Base-by-base conservation (phyloP, 1,140 invertebrate species). In the Berghia stephanieae region DNA sequence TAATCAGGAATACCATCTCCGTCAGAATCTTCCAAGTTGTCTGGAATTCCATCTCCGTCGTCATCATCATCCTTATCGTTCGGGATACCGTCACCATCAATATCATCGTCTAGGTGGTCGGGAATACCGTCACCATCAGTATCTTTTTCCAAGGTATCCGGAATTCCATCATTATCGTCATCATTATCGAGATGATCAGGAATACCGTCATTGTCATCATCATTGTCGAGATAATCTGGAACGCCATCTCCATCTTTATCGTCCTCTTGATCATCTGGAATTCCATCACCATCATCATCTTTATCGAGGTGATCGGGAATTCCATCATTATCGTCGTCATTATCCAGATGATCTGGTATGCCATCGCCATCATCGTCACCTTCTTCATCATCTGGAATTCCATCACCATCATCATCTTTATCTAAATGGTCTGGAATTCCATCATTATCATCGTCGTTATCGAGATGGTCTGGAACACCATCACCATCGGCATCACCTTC, bases 401-500 rank as follows among this genome's bases (percentile, higher is more conserved):
- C 83, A 79, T 86, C 85, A 18, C 83, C 82, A 72, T 86, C 85
- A 3, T 69, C 71, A 77, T 83, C 84, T 16, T 67, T 67, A 43
- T 87, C 85, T 40, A 82, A 43, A 27, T 80, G 67, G 57, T 87
- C 83, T 13, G 82, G 82, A 24, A 85, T 84, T 13, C 86, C 86
- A 78, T 87, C 83, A 57, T 79, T 79, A 71, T 89, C 85, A 42
- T 76, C 84, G 75, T 88, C 86, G 16, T 83, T 73, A 46, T 87
- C 85, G 27, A 81, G 42, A 76, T 87, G 60, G 68, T 88, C 86
- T 31, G 86, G 86, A 49, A 87, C 87, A n/a, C 87, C 87, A 80
- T 88, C 86, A 16, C 82, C 83, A 77, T 88, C 84, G 24, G 76
- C 71, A 69, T 84, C 80, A 63, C 83, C 81, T 24, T 82, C 79